Conservation (phyloP, 2,113 vertebrate species). For the Anarrhichthys ocellatus region DNA sequence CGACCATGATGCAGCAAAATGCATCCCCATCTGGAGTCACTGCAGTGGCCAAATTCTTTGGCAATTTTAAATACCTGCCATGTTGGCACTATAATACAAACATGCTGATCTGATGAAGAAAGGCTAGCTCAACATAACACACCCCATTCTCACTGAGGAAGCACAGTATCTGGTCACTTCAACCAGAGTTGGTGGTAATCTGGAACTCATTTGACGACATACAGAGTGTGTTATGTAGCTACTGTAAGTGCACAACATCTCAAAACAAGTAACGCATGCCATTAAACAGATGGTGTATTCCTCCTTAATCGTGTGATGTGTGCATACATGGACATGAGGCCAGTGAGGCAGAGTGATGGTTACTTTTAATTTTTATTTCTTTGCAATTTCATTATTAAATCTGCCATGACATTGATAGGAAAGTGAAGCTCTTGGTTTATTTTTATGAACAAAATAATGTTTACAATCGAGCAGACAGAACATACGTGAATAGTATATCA, state of each 20-base stretch:
- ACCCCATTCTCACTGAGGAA: neutral
- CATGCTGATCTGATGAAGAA: neutral
- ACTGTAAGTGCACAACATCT: neutral
- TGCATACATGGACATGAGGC: neutral
- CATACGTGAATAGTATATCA: neutral
- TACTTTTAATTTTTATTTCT: neutral
- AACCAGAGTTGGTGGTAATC: neutral
- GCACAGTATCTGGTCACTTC: neutral
- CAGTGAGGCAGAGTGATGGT: neutral
- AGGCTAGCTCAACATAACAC: too few relatives aligned
- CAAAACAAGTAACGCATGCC: neutral
- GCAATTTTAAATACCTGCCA: neutral
- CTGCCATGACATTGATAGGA: neutral
- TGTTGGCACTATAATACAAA: neutral
- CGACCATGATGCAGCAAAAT: neutral
- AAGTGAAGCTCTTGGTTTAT: neutral
- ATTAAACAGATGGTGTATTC: neutral
- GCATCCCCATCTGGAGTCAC: neutral
- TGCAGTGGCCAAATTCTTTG: neutral
- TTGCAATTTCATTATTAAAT: neutral
- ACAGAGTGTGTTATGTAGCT: too few relatives aligned
- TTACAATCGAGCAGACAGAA: neutral
- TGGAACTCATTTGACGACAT: neutral
- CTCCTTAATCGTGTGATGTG: neutral
- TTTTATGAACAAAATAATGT: neutral